Base-by-base conservation (phyloP, 2,888 invertebrate species). In the Therioaphis trifolii region DNA sequence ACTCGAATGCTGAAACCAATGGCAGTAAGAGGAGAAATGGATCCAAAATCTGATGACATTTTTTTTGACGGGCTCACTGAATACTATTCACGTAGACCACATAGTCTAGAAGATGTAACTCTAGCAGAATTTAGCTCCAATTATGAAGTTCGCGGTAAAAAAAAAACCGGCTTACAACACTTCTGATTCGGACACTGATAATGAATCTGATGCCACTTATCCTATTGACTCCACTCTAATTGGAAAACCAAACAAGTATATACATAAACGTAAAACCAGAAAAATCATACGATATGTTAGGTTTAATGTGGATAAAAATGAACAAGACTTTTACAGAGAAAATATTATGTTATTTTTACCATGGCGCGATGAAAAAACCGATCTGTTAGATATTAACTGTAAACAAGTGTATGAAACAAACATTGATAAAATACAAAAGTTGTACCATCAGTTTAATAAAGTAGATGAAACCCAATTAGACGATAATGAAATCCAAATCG, bases 61-160 rank as follows among this genome's bases (percentile, higher is more conserved):
- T 84, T 76, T 21, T 29, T n/a, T 11, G 74, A 84, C 9, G 86
- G 86, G 11, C 71, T 87, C 0, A 46, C 87, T 4, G 87, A 87
- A n/a, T 85, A 87, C 24, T 88, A 88, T 85, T 69, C 84, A 18
- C 76, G 86, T 9, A 78, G 88, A 63, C 87, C 87, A 29, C 71
- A 84, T n/a, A 35, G 72, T 9, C 78, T 88, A n/a, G 86, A 88
- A 69, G 79, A 86, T 29, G 78, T 86, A 21, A 87, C 87, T 85
- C 86, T 88, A 12, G 87, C 88, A 1, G 86, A 87, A 35, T 87
- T 87, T 86, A 87, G 86, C 5, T 84, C 86, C 0, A 52, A 40
- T 18, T 87, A 85, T 72, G 61, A 63, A 63, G 18, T 58, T 58
- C 24, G 58, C 2, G 4, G 12, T 24, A 58, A 58, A 58, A 58